Percentiles rank a stretch among this genome's conserved stretches.
These are phyloP conservation scores for Cataglyphis albicans DNA, from an alignment of 2,888 invertebrate genomes.

Conservation along the genomic window DNA sequence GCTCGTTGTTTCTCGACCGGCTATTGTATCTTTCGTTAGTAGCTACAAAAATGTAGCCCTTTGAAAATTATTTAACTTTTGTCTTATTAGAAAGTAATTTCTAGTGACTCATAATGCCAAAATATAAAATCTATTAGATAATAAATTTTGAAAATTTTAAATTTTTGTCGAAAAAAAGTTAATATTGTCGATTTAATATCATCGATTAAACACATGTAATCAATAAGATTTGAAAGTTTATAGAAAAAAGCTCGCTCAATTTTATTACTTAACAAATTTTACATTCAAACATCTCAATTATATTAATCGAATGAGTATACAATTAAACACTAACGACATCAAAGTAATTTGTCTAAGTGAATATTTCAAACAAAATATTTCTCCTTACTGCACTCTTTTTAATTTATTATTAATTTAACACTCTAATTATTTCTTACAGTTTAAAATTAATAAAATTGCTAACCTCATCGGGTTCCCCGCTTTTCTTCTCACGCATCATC, in stretches of 20 bases:
- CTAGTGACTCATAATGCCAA: too few species aligned
- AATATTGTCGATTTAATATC: background rate
- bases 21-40: background rate
- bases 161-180: background rate
- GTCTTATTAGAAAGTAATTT: too few species aligned
- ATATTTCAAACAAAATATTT: background rate
- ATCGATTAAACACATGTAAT: background rate
- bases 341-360: background rate
- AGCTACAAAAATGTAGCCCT: too few species aligned
- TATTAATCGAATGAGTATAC: background rate
- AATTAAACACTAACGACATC: background rate
- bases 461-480: slow-evolving; percentile 56
- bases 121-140: background rate
- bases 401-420: background rate
- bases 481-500: slow-evolving; percentile 58
- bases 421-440: background rate
- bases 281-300: background rate
- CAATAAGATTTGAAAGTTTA: background rate
- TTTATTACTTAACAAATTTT: background rate
- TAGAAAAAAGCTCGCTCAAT: background rate
- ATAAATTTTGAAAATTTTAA: background rate
- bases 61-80: too few species aligned
- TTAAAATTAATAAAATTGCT: slow-evolving; percentile 36
- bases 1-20: background rate
- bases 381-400: background rate